A percentile compares a stretch with the other conserved stretches of the same genome.
phyloP scores from a whole-genome alignment of 1,140 invertebrate species.

The Neodiprion fabricii region DNA sequence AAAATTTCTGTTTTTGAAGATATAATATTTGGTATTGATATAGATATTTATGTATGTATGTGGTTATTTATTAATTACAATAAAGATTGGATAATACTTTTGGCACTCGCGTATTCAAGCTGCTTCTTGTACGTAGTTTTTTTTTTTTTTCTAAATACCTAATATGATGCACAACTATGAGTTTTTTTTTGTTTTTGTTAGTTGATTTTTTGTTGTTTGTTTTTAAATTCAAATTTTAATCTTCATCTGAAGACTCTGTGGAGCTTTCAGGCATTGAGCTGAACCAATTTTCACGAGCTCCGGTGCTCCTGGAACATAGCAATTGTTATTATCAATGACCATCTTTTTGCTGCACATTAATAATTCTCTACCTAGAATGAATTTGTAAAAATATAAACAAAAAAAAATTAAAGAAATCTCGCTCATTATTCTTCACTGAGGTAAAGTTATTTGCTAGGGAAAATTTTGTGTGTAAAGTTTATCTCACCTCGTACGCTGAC shows the following conservation, averaged over 20 bases:
- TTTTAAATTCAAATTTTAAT: slow-evolving; percentile 39
- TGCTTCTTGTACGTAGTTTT: background rate
- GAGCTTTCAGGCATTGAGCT: slow-evolving; percentile 69
- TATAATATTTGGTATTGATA: background rate
- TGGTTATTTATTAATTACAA: too few relatives aligned
- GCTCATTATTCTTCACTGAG: background rate
- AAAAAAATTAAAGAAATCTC: background rate
- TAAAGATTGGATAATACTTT: too few relatives aligned
- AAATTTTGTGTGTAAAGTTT: background rate
- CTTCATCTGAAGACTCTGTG: slow-evolving; percentile 61
- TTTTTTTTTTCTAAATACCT: background rate
- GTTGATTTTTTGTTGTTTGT: background rate
- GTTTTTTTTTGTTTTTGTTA: background rate
- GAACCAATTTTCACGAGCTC: slow-evolving; percentile 71
- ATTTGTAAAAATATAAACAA: slow-evolving; percentile 5
- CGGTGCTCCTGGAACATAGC: slow-evolving; percentile 51
- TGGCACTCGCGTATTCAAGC: too few relatives aligned
- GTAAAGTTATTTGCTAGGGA: background rate
- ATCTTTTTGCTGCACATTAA: slow-evolving; percentile 14
- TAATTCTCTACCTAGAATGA: background rate
- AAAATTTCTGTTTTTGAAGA: background rate
- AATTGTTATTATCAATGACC: background rate
- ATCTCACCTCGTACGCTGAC: slow-evolving; percentile 66
- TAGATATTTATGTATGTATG: too few relatives aligned
- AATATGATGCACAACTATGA: background rate